Base-by-base conservation (phyloP, 2,888 invertebrate species). In the Cryptosula pallasiana region DNA sequence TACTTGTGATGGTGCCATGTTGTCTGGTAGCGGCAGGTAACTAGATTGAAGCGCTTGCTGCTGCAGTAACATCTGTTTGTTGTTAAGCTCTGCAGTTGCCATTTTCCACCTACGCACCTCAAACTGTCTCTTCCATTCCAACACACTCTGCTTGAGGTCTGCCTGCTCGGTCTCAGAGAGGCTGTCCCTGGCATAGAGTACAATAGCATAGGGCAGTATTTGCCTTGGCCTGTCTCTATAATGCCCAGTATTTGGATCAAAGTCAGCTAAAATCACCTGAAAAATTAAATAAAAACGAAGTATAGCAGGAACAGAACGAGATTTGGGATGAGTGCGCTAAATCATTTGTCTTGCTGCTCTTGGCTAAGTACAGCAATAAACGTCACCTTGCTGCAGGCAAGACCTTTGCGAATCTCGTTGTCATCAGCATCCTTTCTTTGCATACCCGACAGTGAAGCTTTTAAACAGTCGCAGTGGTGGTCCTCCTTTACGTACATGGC, bases 201-300 rank as follows among this genome's bases (percentile, higher is more conserved):
- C 32, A 34, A 63, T 25, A 29, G 63, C 63, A 32, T 63, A 63
- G 32, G 63, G 63, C 63, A 63, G n/a, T 3, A 63, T 63, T 34
- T 63, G 63, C 9, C 63, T 2, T 13, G 63, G 63, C 32, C 63
- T 63, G 5, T 63, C 63, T n/a, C 63, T 20, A n/a, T 32, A 32
- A 2, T 32, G 25, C 2, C 63, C 63, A 13, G 45, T 45, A n/a
- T 63, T 27, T 13, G 2, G 13, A 3, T 27, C 63, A 63, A 63
- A 63, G 27, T 63, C 63, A 25, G 63, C 63, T 27, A 63, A 13
- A 34, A 63, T 34, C 9, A 63, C 63, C 63, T 63, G 32, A 25
- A 63, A 63, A 5, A 45, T 45, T n/a, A n/a, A n/a, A n/a, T n/a
- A n/a, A n/a, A n/a, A n/a, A n/a, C n/a, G n/a, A n/a, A n/a, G n/a